These are phyloP conservation scores for Drosophila prolongata DNA, from an alignment of 2,888 invertebrate genomes.

Conservation along the genomic window DNA sequence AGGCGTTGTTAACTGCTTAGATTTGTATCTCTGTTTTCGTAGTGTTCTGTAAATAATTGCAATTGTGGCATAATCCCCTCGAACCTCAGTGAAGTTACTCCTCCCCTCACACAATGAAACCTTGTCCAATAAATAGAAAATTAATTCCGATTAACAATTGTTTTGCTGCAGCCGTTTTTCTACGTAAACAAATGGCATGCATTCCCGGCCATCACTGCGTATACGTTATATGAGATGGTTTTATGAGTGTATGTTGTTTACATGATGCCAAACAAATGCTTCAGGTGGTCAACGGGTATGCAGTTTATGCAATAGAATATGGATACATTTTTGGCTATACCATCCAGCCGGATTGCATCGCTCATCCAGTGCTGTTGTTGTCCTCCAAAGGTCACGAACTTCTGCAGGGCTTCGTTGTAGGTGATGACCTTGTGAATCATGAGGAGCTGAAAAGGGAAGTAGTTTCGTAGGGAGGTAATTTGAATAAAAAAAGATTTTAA, in stretches of 20 bases:
- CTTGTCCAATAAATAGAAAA: slow-evolving; percentile 31
- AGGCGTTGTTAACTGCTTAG: slow-evolving; percentile 67
- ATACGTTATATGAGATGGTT: slow-evolving; percentile 44
- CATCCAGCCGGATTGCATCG: no score
- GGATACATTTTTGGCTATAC: no score
- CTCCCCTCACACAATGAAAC: slow-evolving; percentile 5
- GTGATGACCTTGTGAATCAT: no score
- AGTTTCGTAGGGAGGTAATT: no score
- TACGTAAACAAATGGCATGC: no score
- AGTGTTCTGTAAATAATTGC: slow-evolving; percentile 70
- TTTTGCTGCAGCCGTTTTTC: slow-evolving; percentile 25
- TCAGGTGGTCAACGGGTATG: slow-evolving; percentile 51
- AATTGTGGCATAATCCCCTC: slow-evolving; percentile 46
- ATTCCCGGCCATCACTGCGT: slow-evolving; percentile 8
- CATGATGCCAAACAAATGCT: slow-evolving; percentile 38
- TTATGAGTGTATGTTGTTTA: neutral
- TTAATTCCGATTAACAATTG: slow-evolving; percentile 41
- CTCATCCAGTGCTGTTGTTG: no score
- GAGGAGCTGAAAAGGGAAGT: no score
- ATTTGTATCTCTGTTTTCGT: slow-evolving; percentile 39
- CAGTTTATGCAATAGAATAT: slow-evolving; percentile 27
- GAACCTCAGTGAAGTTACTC: neutral
- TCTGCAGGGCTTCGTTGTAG: no score
- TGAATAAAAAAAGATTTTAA: no score
- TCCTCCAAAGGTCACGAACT: no score